Evolutionary conservation across 2,113 vertebrate species (phyloP).

Genomic region (Otus sunia): DNA sequence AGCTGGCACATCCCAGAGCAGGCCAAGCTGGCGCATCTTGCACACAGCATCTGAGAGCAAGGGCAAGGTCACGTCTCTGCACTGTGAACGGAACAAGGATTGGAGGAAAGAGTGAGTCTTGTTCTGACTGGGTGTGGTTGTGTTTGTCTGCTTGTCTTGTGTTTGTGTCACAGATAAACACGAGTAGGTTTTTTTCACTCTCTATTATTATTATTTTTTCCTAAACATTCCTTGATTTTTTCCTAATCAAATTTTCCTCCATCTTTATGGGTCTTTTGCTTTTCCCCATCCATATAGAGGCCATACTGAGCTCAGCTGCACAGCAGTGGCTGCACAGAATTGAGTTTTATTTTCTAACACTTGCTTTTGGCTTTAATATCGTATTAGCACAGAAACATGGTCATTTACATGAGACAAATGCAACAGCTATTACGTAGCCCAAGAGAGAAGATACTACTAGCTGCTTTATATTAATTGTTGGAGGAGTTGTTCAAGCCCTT

Average conservation of each 20-base stretch:
- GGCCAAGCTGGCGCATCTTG: background rate
- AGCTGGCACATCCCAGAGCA: background rate
- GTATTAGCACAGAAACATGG: fast-evolving
- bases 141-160: background rate
- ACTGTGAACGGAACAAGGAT: fast-evolving
- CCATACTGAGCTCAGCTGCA: background rate
- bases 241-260: background rate
- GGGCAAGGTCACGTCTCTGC: fast-evolving
- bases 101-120: background rate
- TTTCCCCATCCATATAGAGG: background rate
- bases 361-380: background rate
- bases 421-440: background rate
- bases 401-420: background rate
- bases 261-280: background rate
- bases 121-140: background rate
- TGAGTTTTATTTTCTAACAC: background rate
- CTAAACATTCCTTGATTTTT: background rate
- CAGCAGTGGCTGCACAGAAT: background rate
- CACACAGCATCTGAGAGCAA: fast-evolving
- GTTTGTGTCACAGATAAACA: background rate
- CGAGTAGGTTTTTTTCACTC: background rate
- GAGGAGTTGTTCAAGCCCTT: background rate
- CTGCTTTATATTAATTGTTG: background rate
- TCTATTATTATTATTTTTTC: background rate
- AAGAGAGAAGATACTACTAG: background rate